Percentiles rank a stretch among this genome's conserved stretches.
Evolutionary conservation across 1,140 invertebrate species (phyloP).

Genomic region (Maniola jurtina): DNA sequence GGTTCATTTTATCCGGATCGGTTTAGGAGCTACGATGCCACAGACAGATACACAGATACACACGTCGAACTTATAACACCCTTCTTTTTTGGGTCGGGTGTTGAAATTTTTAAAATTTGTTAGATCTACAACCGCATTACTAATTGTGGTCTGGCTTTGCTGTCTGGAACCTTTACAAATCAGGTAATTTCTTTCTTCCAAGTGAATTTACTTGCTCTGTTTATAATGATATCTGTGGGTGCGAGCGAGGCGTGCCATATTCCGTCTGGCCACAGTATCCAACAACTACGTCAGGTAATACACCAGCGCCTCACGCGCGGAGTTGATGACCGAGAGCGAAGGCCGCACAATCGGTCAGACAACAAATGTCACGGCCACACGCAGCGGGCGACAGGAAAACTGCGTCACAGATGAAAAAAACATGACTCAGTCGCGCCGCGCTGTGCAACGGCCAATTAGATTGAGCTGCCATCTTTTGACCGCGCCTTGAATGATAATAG

Average conservation of each 20-base stretch:
- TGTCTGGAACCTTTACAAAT: too few relatives aligned
- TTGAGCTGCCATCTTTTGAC: constrained; percentile 22
- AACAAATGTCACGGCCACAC: constrained; percentile 72
- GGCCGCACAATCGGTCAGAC: constrained; percentile 75
- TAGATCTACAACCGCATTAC: too few relatives aligned
- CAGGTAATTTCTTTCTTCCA: too few relatives aligned
- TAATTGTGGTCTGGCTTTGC: too few relatives aligned
- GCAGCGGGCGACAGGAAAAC: constrained; percentile 62
- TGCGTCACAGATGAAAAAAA: constrained; percentile 72
- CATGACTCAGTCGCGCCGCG: constrained; percentile 54
- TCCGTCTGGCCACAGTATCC: constrained; percentile 31
- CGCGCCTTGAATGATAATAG: neutral
- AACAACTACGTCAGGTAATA: constrained; percentile 54
- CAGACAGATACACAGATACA: too few relatives aligned
- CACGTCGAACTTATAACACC: too few relatives aligned
- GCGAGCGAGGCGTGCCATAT: constrained; percentile 36
- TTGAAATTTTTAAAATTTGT: too few relatives aligned
- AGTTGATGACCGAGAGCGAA: constrained; percentile 72
- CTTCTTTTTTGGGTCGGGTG: too few relatives aligned
- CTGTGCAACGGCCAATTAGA: constrained; percentile 5
- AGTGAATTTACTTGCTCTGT: neutral
- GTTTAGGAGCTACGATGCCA: too few relatives aligned
- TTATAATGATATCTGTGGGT: constrained; percentile 2
- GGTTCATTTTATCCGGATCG: too few relatives aligned
- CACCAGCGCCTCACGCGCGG: constrained; percentile 49